Base-by-base conservation (phyloP, 2,888 invertebrate species). In the Lutraria lutraria region DNA sequence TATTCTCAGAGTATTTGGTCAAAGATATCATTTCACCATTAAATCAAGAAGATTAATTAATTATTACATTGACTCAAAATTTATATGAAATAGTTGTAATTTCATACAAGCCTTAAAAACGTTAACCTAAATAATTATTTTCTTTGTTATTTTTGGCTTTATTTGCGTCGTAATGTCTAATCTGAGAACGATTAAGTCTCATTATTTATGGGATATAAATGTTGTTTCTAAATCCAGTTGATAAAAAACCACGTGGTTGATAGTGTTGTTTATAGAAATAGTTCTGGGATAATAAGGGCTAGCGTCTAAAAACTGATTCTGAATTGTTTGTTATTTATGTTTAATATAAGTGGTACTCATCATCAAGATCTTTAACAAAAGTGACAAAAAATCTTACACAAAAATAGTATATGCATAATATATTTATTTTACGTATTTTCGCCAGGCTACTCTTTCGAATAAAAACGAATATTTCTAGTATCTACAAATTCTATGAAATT, bases 1-100 rank as follows among this genome's bases (percentile, higher is more conserved):
- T 68, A 68, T 68, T 68, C 63, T 13, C n/a, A 68, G 63, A 68
- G 63, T 68, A 68, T 68, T 68, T 68, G 4, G 25, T 68, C n/a
- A 68, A 68, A 12, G 63, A 43, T 68, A 25, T 25, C 0, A 25
- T 68, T 68, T 68, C n/a, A 68, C 63, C n/a, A 68, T n/a, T 25
- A 68, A n/a, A 13, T 68, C 12, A 19, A n/a, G n/a, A 21, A 19
- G 63, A 68, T 25, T 68, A n/a, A 3, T 25, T 68, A n/a, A 3
- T 43, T 43, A 43, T 43, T 43, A 4, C 43, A 8, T 43, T 43
- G 43, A 43, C 43, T 4, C 43, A 8, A 43, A 43, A 4, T 43
- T 43, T 2, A 43, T 4, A n/a, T n/a, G n/a, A n/a, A n/a, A n/a
- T n/a, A n/a, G n/a, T n/a, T n/a, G n/a, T n/a, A n/a, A n/a, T n/a